These are phyloP conservation scores for Cryptoblepharus egeriae DNA, from an alignment of 2,797 vertebrate species.

Conservation along the genomic window DNA sequence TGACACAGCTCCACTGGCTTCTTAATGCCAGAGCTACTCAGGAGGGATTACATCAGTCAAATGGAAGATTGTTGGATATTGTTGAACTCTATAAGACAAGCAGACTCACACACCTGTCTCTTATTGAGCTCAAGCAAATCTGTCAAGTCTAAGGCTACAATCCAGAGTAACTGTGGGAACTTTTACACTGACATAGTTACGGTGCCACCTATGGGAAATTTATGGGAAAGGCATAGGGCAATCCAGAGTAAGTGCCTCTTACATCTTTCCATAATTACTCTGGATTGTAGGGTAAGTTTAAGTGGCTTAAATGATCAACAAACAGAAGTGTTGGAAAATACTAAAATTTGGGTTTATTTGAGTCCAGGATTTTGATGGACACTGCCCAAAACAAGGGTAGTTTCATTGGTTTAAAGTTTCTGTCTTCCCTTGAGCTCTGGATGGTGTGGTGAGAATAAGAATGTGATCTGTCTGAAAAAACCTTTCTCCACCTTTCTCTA, in stretches of 20 bases:
- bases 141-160: constrained; percentile 4
- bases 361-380: background rate
- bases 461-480: too few relatives aligned
- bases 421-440: background rate
- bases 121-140: background rate
- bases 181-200: too few relatives aligned
- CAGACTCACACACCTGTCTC: background rate
- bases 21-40: constrained; percentile 6
- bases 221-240: too few relatives aligned
- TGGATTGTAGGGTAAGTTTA: too few relatives aligned
- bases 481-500: too few relatives aligned
- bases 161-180: too few relatives aligned
- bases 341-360: background rate
- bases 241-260: too few relatives aligned
- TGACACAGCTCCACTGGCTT: constrained; percentile 14
- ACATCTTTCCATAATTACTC: too few relatives aligned
- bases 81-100: constrained; percentile 18
- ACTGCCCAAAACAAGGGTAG: background rate
- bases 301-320: background rate
- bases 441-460: background rate
- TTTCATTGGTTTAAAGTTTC: background rate
- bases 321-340: background rate
- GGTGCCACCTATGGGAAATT: too few relatives aligned
- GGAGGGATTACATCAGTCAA: constrained; percentile 15
- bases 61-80: constrained; percentile 23